Evolutionary conservation across 2,888 invertebrate genomes (phyloP).

Genomic region (Caenorhabditis imperialis): DNA sequence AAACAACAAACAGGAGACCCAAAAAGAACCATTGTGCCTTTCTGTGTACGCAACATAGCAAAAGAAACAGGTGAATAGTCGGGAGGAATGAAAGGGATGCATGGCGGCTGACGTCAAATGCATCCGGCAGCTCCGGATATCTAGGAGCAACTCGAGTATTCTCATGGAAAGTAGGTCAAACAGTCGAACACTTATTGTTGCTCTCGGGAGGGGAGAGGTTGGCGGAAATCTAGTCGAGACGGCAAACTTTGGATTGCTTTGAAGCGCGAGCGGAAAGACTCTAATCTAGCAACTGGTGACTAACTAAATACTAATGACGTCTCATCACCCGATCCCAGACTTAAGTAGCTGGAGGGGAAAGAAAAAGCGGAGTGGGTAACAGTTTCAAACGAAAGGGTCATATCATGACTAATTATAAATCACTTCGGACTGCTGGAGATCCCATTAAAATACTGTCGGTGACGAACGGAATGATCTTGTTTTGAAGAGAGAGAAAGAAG

Average conservation of each 20-base stretch:
- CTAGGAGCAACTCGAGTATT: no score
- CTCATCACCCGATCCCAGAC: constrained; percentile 1
- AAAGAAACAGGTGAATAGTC: constrained; percentile 8
- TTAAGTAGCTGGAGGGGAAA: constrained; percentile 23
- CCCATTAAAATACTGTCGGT: constrained; percentile 30
- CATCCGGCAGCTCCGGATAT: no score
- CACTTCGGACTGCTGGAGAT: constrained; percentile 23
- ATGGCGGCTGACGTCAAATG: no score
- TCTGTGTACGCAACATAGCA: constrained; percentile 28
- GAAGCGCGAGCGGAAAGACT: constrained; percentile 3
- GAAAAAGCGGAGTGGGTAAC: constrained; percentile 8
- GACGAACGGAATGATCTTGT: no score
- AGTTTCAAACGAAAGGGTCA: constrained; percentile 17
- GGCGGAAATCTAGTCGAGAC: constrained; percentile 9
- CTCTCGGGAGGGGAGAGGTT: not conserved
- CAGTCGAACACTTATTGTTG: constrained; percentile 31
- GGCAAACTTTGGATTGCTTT: constrained; percentile 23
- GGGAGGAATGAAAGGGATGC: constrained; percentile 16
- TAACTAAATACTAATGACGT: constrained; percentile 21
- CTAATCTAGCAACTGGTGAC: no score
- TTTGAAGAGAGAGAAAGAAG: constrained; percentile 15
- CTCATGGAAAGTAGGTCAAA: constrained; percentile 12
- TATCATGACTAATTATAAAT: constrained; percentile 38
- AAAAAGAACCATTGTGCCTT: constrained; percentile 28
- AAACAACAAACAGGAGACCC: constrained; percentile 31